Evolutionary conservation across 2,888 invertebrate genomes (phyloP), one percentile per base, ranked within the genome.

Genomic region (Operophtera brumata): DNA sequence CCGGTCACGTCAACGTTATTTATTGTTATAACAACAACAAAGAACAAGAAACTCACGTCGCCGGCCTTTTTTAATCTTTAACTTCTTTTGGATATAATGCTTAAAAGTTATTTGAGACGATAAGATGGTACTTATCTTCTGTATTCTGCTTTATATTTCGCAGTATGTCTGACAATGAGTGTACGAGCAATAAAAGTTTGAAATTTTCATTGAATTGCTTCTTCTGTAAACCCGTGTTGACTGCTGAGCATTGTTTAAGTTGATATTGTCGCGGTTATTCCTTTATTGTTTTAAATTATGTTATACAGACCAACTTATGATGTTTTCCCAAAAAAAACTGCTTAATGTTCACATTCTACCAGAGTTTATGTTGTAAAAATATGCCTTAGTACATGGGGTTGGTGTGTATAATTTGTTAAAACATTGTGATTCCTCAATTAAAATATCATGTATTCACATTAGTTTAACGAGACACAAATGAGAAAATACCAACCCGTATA

Each of bases 1-100:
- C 88, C 61, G 81, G 86, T 87, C 87, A 86, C 86, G 88, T 86
- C 81, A 80, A 70, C 73, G 72, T 86, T 86, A 86, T 87, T 87
- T 87, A 86, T 87, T 84, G 82, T 84, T 84, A 81, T 82, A 73
- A 83, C 78, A 80, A 80, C 75, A 80, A 77, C 76, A 80, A 75
- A 77, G 75, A 79, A 79, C 75, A 80, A 82, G 77, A 81, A 80
- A 78, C 73, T 75, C 69, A 68, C 71, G 68, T 67, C 68, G 66
- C 66, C 70, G 69, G 74, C 73, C 76, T 72, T 74, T 75, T 78
- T 82, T 81, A 76, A 78, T 72, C 70, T 64, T 70, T 67, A 65
- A 75, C 68, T 71, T 66, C 65, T 76, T 71, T 76, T 59, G 45
- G 47, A 67, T 39, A 54, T 51, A 65, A 65, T 53, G 36, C 47